phyloP scores from a whole-genome alignment of 1,140 invertebrate species.

The Drosophila fuyamai region DNA sequence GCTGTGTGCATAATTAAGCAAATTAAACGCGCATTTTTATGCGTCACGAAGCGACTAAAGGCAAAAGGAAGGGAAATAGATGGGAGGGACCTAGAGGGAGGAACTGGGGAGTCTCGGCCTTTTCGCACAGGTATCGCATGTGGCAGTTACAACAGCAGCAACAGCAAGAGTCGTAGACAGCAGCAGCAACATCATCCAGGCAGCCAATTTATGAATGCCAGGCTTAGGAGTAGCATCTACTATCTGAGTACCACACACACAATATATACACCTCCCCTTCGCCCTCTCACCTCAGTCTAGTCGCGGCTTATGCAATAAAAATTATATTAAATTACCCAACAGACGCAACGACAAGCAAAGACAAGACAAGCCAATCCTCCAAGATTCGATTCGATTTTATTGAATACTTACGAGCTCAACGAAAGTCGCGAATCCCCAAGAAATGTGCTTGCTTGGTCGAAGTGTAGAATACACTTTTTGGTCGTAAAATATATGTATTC shows the following conservation, averaged over 20 bases:
- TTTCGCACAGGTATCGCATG: conserved; percentile 81
- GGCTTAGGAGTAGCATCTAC: conserved; percentile 51
- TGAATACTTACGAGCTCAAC: conserved; percentile 72
- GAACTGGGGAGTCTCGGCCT: conserved; percentile 34
- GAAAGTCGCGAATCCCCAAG: conserved; percentile 29
- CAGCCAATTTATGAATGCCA: conserved; percentile 77
- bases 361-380: conserved; percentile 48
- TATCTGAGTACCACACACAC: conserved; percentile 16
- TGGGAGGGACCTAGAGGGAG: conserved; percentile 1
- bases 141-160: conserved; percentile 58
- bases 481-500: background rate
- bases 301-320: conserved; percentile 74
- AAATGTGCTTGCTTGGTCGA: background rate
- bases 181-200: conserved; percentile 16
- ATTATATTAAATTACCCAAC: conserved; percentile 80
- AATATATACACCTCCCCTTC: background rate
- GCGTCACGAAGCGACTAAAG: conserved; percentile 59
- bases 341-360: conserved; percentile 58
- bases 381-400: conserved; percentile 70
- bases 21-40: conserved; percentile 81
- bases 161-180: conserved; percentile 19
- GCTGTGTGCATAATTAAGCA: conserved; percentile 75
- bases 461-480: conserved; percentile 19
- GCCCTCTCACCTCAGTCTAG: background rate
- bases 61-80: conserved; percentile 3